Conservation (phyloP, 2,888 invertebrate genomes). For the Platycnemis pennipes region DNA sequence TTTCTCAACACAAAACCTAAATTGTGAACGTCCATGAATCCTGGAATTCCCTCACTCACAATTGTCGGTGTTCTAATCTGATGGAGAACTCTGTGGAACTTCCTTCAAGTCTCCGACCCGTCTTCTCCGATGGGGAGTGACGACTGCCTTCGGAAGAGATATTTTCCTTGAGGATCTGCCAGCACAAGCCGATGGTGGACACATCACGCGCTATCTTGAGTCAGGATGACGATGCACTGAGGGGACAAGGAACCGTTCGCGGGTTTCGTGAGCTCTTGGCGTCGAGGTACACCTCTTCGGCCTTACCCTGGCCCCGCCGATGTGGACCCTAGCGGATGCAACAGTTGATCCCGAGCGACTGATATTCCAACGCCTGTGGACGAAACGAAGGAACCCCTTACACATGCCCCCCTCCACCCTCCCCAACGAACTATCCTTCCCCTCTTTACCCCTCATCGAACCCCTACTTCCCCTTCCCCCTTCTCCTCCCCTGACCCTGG, state of each 20-base stretch:
- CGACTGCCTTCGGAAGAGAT: not conserved
- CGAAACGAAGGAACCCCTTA: slow-evolving; percentile 16
- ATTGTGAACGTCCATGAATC: not conserved
- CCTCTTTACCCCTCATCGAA: slow-evolving; percentile 15
- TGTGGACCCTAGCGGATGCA: slow-evolving; percentile 9
- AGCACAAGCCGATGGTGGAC: no score
- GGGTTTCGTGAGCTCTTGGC: no score
- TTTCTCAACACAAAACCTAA: not conserved
- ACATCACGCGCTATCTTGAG: not conserved
- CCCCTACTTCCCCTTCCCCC: slow-evolving; percentile 51
- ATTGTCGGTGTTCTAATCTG: not conserved
- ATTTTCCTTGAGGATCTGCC: no score
- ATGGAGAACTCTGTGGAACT: not conserved
- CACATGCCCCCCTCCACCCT: not conserved
- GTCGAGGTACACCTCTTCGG: no score
- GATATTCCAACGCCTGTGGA: not conserved
- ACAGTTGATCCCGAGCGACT: slow-evolving; percentile 62
- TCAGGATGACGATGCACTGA: no score
- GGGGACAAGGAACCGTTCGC: no score
- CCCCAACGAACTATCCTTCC: slow-evolving; percentile 19
- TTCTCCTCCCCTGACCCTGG: not conserved
- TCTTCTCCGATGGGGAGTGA: not conserved
- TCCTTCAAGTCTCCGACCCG: not conserved
- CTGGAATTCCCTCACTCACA: not conserved
- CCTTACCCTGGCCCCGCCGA: not conserved